Base-by-base conservation (phyloP, 2,888 invertebrate species). In the Microctonus brassicae region DNA sequence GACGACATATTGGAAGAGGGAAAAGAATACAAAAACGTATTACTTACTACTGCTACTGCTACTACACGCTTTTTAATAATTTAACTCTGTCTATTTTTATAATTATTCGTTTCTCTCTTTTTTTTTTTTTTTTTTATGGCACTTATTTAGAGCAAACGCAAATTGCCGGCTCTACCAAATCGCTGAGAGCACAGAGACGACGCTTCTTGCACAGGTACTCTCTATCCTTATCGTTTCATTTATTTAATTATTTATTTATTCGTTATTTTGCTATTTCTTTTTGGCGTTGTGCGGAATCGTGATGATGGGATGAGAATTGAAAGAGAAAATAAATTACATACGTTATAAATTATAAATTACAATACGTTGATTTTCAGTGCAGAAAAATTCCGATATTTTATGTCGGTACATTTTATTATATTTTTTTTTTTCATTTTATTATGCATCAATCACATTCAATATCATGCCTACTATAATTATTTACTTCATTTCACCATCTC, bases 171-270 rank as follows among this genome's bases (percentile, higher is more conserved):
- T 86, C 84, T 87, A 84, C 87, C 87, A 82, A 87, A 86, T 79
- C 83, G 86, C 86, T 87, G 84, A 87, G 87, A 86, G 85, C 87
- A 87, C 86, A 85, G 86, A 87, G 86, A 86, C 85, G 84, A 81
- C 86, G 85, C 87, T 86, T 86, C 87, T 86, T 85, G 87, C 87
- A 87, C 87, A 87, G 87, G 87, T 87, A 87, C 78, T 80, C 84
- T 82, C n/a, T n/a, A 83, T 82, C 82, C 83, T 82, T 79, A 79
- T 81, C 72, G 74, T 76, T 77, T 76, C 70, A 70, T 62, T 69
- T 74, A 70, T 73, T 69, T 70, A 71, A 70, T 73, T 58, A 71
- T 68, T 57, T 33, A 55, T 57, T 68, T 72, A 29, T 61, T 69
- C 52, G 20, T 60, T 42, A 1, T 26, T 36, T 66, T 53, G 58